Percentiles rank a stretch among this genome's conserved stretches.
These are phyloP conservation scores for Agrochola circellaris DNA, from an alignment of 2,888 invertebrate species.

Conservation along the genomic window DNA sequence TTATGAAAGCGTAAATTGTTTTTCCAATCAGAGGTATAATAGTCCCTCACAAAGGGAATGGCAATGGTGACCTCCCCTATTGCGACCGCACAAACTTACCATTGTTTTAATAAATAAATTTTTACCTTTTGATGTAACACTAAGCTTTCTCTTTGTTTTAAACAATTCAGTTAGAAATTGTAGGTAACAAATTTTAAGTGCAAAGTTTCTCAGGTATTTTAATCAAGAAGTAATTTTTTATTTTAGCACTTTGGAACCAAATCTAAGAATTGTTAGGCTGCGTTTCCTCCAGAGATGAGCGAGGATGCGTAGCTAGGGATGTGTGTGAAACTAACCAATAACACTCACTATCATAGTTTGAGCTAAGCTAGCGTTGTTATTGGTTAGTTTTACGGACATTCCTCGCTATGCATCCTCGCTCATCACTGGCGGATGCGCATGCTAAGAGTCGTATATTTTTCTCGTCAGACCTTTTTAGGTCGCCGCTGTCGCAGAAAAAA, in stretches of 20 bases:
- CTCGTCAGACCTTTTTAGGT: background rate
- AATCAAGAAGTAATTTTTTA: background rate
- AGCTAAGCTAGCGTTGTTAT: too few relatives aligned
- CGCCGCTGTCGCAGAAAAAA: background rate
- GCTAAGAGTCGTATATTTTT: background rate
- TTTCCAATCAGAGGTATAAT: slow-evolving; percentile 7
- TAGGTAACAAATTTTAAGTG: background rate
- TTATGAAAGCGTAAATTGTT: background rate
- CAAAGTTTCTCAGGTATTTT: background rate
- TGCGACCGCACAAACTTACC: background rate
- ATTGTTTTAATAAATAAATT: too few relatives aligned
- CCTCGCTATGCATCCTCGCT: too few relatives aligned
- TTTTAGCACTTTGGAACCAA: background rate
- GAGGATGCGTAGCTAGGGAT: too few relatives aligned
- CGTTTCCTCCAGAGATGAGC: too few relatives aligned
- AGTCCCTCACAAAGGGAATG: slow-evolving; percentile 10
- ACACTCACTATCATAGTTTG: too few relatives aligned
- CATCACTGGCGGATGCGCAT: too few relatives aligned
- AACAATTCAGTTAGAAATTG: background rate
- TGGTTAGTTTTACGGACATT: too few relatives aligned
- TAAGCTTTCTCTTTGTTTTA: slow-evolving; percentile 6
- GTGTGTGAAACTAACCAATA: too few relatives aligned
- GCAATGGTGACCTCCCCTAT: background rate
- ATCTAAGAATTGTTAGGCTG: background rate
- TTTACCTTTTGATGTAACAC: background rate